Conservation (phyloP, 2,797 vertebrate species). For the Pipistrellus nathusii region DNA sequence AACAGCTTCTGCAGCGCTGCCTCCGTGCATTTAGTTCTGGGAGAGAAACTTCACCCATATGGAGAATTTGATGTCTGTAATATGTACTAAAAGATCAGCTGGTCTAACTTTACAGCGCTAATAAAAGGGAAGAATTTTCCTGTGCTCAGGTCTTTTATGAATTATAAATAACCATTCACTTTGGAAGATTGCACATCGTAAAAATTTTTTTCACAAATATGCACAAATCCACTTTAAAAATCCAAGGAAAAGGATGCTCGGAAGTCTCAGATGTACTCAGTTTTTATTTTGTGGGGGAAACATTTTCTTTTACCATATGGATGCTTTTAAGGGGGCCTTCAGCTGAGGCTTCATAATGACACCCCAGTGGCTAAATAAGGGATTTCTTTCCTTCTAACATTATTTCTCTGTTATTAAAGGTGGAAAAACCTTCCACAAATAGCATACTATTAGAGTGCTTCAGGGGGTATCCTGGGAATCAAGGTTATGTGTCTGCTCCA, state of each 20-base stretch:
- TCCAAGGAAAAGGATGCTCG: conserved; percentile 77
- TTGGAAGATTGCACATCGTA: conserved; percentile 83
- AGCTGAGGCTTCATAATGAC: conserved; percentile 78
- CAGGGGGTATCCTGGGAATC: conserved; percentile 80
- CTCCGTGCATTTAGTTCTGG: conserved; percentile 69
- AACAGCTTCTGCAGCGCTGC: conserved; percentile 55
- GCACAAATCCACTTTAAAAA: conserved; percentile 79
- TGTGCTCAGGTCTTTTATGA: conserved; percentile 77
- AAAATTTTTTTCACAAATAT: conserved; percentile 81
- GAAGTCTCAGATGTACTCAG: conserved; percentile 78
- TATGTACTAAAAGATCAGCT: conserved; percentile 78
- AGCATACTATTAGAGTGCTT: conserved; percentile 81
- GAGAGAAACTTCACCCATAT: conserved; percentile 66
- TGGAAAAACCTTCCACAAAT: conserved; percentile 83
- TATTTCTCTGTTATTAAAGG: conserved; percentile 84
- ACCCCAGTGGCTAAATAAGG: conserved; percentile 81
- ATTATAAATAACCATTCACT: conserved; percentile 85
- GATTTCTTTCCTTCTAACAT: conserved; percentile 82
- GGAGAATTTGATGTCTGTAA: conserved; percentile 71
- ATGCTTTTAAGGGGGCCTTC: conserved; percentile 79
- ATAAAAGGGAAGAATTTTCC: conserved; percentile 75
- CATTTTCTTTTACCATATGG: conserved; percentile 81
- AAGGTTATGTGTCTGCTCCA: conserved; percentile 83
- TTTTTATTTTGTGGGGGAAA: conserved; percentile 81
- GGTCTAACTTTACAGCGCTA: conserved; percentile 80